These are phyloP conservation scores for Hydrotaea diabolus DNA, from an alignment of 2,888 invertebrate species.

Conservation along the genomic window DNA sequence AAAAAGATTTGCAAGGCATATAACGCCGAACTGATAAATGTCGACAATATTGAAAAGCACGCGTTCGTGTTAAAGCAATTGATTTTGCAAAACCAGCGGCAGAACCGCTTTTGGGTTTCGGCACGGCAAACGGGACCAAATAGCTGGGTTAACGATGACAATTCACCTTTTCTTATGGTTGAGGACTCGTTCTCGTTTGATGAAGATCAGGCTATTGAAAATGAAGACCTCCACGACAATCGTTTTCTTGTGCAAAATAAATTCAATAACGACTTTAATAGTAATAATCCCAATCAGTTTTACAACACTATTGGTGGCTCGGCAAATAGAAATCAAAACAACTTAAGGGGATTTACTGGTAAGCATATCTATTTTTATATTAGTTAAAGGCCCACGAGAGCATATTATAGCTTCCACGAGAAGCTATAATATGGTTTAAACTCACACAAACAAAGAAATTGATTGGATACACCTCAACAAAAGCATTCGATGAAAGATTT, in stretches of 20 bases:
- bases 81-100: constrained; percentile 91
- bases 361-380: no score
- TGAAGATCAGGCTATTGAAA: constrained; percentile 80
- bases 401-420: no score
- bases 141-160: constrained; percentile 93
- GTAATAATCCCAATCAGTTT: constrained; percentile 72
- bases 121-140: constrained; percentile 88
- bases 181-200: constrained; percentile 92
- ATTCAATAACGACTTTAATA: constrained; percentile 71
- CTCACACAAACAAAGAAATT: no score
- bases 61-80: constrained; percentile 91
- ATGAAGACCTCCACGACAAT: constrained; percentile 79
- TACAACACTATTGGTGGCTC: constrained; percentile 73
- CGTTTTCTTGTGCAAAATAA: constrained; percentile 75
- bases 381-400: no score
- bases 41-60: constrained; percentile 92
- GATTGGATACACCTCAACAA: no score
- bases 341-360: constrained; percentile 75
- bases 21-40: constrained; percentile 89
- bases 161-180: constrained; percentile 88
- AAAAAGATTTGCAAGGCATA: constrained; percentile 91
- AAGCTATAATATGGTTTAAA: no score
- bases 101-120: constrained; percentile 92
- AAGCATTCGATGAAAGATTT: no score
- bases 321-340: constrained; percentile 74